Base-by-base conservation (phyloP, 2,888 invertebrate species). In the Phasia obesa region DNA sequence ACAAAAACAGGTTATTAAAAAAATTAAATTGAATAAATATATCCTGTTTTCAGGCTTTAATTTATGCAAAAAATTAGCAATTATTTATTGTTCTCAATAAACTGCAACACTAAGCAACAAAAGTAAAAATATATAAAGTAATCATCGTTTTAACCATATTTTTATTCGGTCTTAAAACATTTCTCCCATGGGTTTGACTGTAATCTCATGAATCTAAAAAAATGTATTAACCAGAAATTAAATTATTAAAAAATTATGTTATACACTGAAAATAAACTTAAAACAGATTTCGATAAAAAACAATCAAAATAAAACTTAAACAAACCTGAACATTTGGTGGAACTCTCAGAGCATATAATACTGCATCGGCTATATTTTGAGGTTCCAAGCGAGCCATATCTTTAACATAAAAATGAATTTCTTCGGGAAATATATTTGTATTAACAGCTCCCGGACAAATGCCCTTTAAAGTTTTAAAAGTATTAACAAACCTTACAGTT, bases 391-490 rank as follows among this genome's bases (percentile, higher is more conserved):
- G 87, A 0, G 87, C 87, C 90, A 90, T 90, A 55, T 90, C 85
- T 81, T 90, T 90, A 0, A 90, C 90, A 77, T 87, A 89, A 74
- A 89, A 88, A 31, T 90, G 88, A 69, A 90, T 90, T 81, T 91
- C 90, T 60, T 89, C 84, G 0, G 91, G 91, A 79, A 90, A 90
- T 1, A 91, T 90, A 51, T 91, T 89, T 15, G 91, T 91, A 47
- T 90, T 88, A 0, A 90, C 90, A 2, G 90, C 90, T 4, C 91
- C 91, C 0, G 91, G 91, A 75, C 90, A 90, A 49, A 91, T 90
- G 2, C 90, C 90, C 88, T 88, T 27, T 27, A 69, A 74, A 78
- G 9, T 21, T 17, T 13, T 15, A 23, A 23, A 35, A 7, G 19
- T 19, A 13, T 7, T 19, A 1, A 31, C 9, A 19, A 47, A 47